phyloP scores from a whole-genome alignment of 2,888 invertebrate species.

The Andrena trimmerana region DNA sequence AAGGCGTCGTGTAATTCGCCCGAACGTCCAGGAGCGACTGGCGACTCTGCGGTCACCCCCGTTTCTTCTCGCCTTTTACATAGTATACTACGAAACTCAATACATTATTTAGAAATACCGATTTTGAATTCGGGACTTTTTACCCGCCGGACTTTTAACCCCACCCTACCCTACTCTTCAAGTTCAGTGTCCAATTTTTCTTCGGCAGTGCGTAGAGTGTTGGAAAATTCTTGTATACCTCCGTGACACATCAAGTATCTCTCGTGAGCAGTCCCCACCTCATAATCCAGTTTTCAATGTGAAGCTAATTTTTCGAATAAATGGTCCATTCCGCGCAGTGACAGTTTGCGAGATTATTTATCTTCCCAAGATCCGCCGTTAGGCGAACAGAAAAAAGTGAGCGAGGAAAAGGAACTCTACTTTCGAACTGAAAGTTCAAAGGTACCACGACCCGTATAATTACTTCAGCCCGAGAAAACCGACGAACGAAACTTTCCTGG shows the following conservation, averaged over 20 bases:
- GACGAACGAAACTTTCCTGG: constrained; percentile 35
- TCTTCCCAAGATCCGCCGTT: constrained; percentile 14
- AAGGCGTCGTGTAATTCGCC: too few species aligned
- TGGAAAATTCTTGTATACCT: background rate
- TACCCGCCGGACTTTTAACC: too few species aligned
- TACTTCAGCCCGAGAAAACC: constrained; percentile 46
- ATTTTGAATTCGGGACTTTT: too few species aligned
- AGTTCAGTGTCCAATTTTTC: background rate
- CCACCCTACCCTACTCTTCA: too few species aligned
- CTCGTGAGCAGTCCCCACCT: too few species aligned
- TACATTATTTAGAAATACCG: too few species aligned
- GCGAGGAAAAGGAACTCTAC: constrained; percentile 31
- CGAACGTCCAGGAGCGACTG: too few species aligned
- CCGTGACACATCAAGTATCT: too few species aligned
- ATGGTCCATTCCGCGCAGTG: background rate
- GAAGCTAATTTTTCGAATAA: background rate
- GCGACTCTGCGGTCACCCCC: too few species aligned
- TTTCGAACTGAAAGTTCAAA: constrained; percentile 37
- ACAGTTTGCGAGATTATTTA: constrained; percentile 26
- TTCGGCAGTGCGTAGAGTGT: background rate
- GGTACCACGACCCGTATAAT: constrained; percentile 51
- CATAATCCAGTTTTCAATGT: background rate
- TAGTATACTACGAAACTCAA: too few species aligned
- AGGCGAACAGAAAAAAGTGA: constrained; percentile 27
- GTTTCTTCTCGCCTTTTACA: too few species aligned